These are phyloP conservation scores for Ceratitis capitata DNA, from an alignment of 1,140 invertebrate species.

Conservation along the genomic window DNA sequence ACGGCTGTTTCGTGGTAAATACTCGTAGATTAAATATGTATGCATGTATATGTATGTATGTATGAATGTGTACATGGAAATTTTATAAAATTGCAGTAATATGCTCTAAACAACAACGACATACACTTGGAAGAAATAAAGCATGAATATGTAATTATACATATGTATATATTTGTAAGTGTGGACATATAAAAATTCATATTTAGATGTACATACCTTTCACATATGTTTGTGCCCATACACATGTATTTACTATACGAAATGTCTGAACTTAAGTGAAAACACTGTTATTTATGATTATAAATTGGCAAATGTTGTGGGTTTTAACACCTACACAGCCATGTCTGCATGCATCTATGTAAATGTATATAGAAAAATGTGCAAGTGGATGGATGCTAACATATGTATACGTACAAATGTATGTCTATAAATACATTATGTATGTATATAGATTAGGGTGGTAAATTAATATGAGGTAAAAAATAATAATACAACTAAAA, in stretches of 20 bases:
- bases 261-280: not conserved
- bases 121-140: no score
- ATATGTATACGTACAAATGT: not conserved
- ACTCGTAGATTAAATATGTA: not conserved
- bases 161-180: not conserved
- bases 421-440: not conserved
- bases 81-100: not conserved
- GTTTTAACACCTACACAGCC: not conserved
- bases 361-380: not conserved
- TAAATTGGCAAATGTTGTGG: constrained; percentile 8
- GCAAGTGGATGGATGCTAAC: not conserved
- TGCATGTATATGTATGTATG: not conserved
- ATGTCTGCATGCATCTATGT: not conserved
- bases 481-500: no score
- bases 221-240: not conserved
- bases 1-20: not conserved
- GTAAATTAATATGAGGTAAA: no score
- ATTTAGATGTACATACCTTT: not conserved
- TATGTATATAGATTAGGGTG: no score
- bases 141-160: no score
- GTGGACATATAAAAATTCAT: not conserved
- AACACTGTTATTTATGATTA: not conserved
- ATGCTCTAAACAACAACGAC: not conserved
- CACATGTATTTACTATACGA: not conserved
- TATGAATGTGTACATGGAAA: not conserved